These are phyloP conservation scores for Drosophila ercepeae DNA, from an alignment of 1,140 invertebrate species.

Conservation along the genomic window DNA sequence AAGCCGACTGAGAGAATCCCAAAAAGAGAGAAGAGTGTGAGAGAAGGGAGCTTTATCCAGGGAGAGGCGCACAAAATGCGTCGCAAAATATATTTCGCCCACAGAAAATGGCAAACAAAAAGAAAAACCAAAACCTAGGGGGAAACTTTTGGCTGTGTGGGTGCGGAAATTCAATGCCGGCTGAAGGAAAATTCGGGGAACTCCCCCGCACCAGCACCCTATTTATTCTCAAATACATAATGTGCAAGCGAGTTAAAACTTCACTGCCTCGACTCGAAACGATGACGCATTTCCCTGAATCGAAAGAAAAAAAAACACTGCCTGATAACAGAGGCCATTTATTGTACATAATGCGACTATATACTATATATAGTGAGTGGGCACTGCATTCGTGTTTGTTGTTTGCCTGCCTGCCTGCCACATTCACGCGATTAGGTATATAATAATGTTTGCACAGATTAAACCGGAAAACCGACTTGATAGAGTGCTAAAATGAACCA, in stretches of 20 bases:
- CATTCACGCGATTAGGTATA: neutral
- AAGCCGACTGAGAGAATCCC: neutral
- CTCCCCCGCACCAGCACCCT: conserved; percentile 11
- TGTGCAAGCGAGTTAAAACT: conserved; percentile 10
- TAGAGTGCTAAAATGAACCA: neutral
- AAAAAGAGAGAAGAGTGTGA: conserved; percentile 4
- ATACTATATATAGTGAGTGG: conserved; percentile 1
- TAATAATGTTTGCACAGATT: neutral
- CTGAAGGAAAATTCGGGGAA: conserved; percentile 32
- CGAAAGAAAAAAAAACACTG: conserved; percentile 18
- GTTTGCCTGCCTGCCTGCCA: too few relatives aligned
- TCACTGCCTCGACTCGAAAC: conserved; percentile 10
- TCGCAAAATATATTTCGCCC: conserved; percentile 67
- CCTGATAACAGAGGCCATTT: conserved; percentile 29
- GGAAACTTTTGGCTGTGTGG: conserved; percentile 18
- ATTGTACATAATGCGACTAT: conserved; percentile 4
- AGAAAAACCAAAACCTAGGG: conserved; percentile 5
- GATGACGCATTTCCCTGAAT: conserved; percentile 36
- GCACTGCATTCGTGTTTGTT: conserved; percentile 1
- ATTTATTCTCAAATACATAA: conserved; percentile 3
- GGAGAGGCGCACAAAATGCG: conserved; percentile 63
- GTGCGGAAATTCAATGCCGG: conserved; percentile 50
- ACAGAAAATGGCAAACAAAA: conserved; percentile 55
- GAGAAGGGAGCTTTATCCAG: conserved; percentile 34
- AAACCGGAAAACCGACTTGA: neutral